Evolutionary conservation across 2,797 vertebrate species (phyloP).

Genomic region (Leptatherina wallacei): DNA sequence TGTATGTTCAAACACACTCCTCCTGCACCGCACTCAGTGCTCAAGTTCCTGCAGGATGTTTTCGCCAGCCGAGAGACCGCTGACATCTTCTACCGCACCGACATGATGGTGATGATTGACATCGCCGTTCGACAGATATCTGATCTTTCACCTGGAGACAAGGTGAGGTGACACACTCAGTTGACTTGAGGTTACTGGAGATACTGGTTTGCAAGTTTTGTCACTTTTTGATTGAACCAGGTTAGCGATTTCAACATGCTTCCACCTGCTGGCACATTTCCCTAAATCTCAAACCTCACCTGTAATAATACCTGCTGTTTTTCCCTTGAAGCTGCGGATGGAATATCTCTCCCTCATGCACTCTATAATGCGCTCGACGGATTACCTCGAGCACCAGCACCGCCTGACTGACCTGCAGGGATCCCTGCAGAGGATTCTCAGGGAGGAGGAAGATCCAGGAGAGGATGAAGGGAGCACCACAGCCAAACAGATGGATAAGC

Average conservation of each 20-base stretch:
- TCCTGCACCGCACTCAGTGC: constrained; percentile 90
- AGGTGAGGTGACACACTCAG: constrained; percentile 73
- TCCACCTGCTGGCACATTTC: neutral
- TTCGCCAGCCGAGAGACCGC: constrained; percentile 89
- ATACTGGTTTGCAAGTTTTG: neutral
- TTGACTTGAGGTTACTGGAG: neutral
- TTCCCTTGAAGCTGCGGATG: constrained; percentile 89
- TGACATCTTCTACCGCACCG: constrained; percentile 94
- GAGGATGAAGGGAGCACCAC: constrained; percentile 81
- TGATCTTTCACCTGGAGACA: constrained; percentile 96
- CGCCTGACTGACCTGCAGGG: constrained; percentile 91
- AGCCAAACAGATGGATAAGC: constrained; percentile 96
- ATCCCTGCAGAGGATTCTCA: constrained; percentile 91
- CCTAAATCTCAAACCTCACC: neutral
- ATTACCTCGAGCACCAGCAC: constrained; percentile 94
- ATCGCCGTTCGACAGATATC: constrained; percentile 95
- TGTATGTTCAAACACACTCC: constrained; percentile 94
- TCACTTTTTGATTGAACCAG: too few species aligned
- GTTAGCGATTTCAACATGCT: neutral
- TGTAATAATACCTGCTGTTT: neutral
- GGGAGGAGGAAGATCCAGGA: constrained; percentile 84
- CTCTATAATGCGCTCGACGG: constrained; percentile 92
- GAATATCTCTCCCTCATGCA: constrained; percentile 98
- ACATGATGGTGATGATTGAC: constrained; percentile 99
- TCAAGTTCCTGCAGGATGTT: constrained; percentile 97